Evolutionary conservation across 1,140 invertebrate genomes (phyloP), one percentile per base, ranked within the genome.

Genomic region (Mya arenaria): DNA sequence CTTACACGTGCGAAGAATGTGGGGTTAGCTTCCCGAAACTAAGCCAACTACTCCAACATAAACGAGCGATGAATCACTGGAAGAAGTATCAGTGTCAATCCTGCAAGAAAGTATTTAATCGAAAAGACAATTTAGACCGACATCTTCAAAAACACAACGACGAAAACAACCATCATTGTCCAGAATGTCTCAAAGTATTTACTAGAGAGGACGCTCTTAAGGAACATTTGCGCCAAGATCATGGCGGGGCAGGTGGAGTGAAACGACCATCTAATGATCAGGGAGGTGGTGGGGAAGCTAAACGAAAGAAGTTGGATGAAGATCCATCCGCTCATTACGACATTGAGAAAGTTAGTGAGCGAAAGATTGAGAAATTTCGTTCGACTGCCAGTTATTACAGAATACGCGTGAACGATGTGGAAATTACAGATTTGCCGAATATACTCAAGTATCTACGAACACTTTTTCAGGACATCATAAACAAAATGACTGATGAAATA

Each of bases 281-380:
- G n/a, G n/a, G n/a, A n/a, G n/a, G n/a, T n/a, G n/a, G n/a, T n/a
- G n/a, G n/a, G n/a, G n/a, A n/a, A n/a, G n/a, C n/a, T n/a, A n/a
- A n/a, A n/a, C n/a, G n/a, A n/a, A n/a, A n/a, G n/a, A n/a, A n/a
- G n/a, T 4, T 4, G 4, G 5, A 62, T 30, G 44, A 73, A 30
- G 32, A 73, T 36, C 6, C 13, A 34, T 3, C 1, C 17, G 6
- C 10, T 36, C 10, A 34, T 17, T 73, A 48, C n/a, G 4, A n/a
- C 48, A 73, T 58, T 19, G 69, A 73, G 25, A 73, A 73, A 36
- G 39, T 56, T 39, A 55, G 25, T n/a, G 52, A 73, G 32, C 56
- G 52, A 48, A 56, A 44, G 58, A 73, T 58, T 6, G 32, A 73
- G 39, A 73, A 73, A 25, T 73, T 58, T 4, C 56, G 39, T 8